Evolutionary conservation across 2,113 vertebrate species (phyloP).

Genomic region (Centropus unirufus): DNA sequence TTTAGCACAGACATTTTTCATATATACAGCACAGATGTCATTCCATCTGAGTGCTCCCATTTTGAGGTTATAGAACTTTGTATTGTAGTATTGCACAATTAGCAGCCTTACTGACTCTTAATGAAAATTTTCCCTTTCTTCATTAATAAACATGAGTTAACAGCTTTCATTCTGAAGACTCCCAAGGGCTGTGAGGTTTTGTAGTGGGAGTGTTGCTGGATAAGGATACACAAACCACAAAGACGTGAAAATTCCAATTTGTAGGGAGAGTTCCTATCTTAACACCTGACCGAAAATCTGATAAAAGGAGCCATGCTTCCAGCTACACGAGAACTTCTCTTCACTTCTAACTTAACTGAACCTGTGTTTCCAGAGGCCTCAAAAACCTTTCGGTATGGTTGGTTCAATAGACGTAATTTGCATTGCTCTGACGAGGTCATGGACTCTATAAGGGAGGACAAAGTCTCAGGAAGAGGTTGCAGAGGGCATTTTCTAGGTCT

Average conservation of each 20-base stretch:
- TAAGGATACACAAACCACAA: neutral
- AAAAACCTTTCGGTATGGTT: accelerated
- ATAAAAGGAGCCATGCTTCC: accelerated
- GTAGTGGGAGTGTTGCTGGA: accelerated
- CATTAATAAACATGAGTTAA: conserved; percentile 6
- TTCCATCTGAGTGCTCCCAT: neutral
- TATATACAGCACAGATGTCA: neutral
- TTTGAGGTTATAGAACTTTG: neutral
- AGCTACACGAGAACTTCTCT: neutral
- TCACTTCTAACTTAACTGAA: neutral
- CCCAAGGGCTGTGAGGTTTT: neutral
- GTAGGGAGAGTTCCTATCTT: neutral
- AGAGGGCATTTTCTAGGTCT: neutral
- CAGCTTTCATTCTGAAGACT: neutral
- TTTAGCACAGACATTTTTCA: neutral
- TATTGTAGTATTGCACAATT: neutral
- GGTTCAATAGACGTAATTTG: neutral
- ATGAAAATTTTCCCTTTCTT: neutral
- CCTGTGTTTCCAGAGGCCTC: neutral
- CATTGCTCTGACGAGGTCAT: accelerated
- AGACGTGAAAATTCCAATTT: neutral
- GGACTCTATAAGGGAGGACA: neutral
- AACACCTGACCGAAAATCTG: neutral
- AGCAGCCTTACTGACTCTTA: neutral
- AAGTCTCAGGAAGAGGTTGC: neutral